Conservation (phyloP, 2,113 vertebrate genomes). For the Erpornis zantholeuca region DNA sequence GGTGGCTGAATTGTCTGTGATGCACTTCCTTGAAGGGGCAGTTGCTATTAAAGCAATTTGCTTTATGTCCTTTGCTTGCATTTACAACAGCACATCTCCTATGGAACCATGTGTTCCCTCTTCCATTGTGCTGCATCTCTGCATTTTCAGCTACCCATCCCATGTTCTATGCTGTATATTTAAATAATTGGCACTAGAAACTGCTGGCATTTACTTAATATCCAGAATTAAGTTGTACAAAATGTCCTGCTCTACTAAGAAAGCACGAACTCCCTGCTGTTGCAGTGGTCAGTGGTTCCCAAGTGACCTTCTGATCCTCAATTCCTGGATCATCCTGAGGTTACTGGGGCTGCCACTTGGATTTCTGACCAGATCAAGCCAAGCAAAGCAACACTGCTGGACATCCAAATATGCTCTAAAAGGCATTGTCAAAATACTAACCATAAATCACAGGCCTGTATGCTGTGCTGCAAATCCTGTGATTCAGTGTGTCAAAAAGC, state of each 20-base stretch:
- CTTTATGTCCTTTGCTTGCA: background rate
- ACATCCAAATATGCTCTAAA: background rate
- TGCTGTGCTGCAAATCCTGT: constrained; percentile 28
- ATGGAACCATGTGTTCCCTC: background rate
- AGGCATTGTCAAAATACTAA: background rate
- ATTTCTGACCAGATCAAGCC: background rate
- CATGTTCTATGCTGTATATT: background rate
- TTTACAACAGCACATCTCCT: background rate
- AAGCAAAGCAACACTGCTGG: background rate
- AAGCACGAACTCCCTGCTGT: background rate
- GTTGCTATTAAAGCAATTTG: background rate
- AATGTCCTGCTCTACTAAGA: background rate
- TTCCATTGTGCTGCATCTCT: background rate
- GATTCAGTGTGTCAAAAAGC: constrained; percentile 35
- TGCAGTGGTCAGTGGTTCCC: background rate
- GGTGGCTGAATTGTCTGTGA: background rate
- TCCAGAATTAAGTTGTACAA: background rate
- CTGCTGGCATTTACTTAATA: background rate
- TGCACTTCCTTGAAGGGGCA: background rate
- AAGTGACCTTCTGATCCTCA: background rate
- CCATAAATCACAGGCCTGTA: constrained; percentile 2
- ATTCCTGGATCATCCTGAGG: background rate
- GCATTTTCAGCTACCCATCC: background rate
- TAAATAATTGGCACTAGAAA: background rate
- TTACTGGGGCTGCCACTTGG: background rate